Conservation (phyloP, 2,113 vertebrate species). For the Tyto alba region DNA sequence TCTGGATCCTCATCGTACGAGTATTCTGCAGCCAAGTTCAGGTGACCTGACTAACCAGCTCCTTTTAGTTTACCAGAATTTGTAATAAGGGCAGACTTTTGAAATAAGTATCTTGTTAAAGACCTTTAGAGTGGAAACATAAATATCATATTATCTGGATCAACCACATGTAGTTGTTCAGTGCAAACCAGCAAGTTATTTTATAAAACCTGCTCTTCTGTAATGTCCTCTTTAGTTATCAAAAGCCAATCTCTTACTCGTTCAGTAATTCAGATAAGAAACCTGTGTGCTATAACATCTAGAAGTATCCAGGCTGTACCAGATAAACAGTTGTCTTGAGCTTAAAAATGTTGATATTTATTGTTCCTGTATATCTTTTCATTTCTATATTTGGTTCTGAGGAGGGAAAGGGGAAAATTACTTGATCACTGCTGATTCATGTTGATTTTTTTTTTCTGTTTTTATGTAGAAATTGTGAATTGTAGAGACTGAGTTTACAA, state of each 20-base stretch:
- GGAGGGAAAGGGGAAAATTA: not conserved
- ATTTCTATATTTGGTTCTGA: not conserved
- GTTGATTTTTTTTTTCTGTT: not conserved
- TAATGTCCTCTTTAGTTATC: not conserved
- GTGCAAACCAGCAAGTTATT: not conserved
- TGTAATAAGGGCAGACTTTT: not conserved
- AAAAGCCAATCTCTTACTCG: not conserved
- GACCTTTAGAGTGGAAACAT: not conserved
- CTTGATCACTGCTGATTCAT: rapidly evolving
- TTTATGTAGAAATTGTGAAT: not conserved
- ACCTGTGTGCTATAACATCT: not conserved
- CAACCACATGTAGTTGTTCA: not conserved
- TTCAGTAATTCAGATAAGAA: not conserved
- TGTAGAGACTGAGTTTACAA: not conserved
- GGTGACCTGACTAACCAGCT: not conserved
- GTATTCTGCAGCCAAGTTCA: not conserved
- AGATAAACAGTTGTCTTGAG: not conserved
- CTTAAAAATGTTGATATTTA: not conserved
- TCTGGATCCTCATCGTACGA: not conserved
- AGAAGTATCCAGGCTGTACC: not conserved
- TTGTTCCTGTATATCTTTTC: not conserved
- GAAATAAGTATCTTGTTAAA: not conserved
- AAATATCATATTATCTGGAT: not conserved
- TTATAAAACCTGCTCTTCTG: not conserved
- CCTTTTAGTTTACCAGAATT: not conserved